These are phyloP conservation scores for Zelostemma sp. DNA, from an alignment of 1,140 invertebrate genomes.

Conservation along the genomic window DNA sequence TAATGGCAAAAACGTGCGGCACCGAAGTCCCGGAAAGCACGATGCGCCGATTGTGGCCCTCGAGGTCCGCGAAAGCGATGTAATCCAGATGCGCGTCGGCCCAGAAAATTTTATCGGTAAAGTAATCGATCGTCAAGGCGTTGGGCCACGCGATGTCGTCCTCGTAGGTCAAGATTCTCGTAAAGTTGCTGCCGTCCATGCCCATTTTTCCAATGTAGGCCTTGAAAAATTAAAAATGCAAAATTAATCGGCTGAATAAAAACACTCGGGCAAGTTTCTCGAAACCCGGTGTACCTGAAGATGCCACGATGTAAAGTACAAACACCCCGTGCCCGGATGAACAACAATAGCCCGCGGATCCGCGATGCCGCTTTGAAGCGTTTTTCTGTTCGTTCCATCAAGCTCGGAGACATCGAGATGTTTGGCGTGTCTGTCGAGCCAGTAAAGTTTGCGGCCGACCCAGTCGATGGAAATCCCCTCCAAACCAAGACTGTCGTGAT, in stretches of 20 bases:
- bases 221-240: conserved; percentile 59
- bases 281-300: conserved; percentile 71
- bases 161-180: conserved; percentile 90
- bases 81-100: conserved; percentile 99
- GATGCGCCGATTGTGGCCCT: conserved; percentile 86
- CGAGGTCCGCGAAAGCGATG: conserved; percentile 93
- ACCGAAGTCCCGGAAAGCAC: conserved; percentile 85
- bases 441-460: conserved; percentile 96
- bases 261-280: neutral
- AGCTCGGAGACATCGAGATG: conserved; percentile 93
- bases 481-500: conserved; percentile 93
- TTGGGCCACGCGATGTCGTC: conserved; percentile 98
- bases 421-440: conserved; percentile 96
- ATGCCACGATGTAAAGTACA: conserved; percentile 98
- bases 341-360: conserved; percentile 95
- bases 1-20: conserved; percentile 94
- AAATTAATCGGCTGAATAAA: neutral
- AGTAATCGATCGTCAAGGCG: conserved; percentile 96
- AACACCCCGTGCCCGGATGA: conserved; percentile 93
- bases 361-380: conserved; percentile 86
- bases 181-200: conserved; percentile 95
- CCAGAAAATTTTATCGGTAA: conserved; percentile 95
- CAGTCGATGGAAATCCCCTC: conserved; percentile 98
- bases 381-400: conserved; percentile 92
- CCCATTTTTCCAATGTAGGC: conserved; percentile 98